Conservation (phyloP, 2,113 vertebrate genomes). For the Nanorana parkeri region DNA sequence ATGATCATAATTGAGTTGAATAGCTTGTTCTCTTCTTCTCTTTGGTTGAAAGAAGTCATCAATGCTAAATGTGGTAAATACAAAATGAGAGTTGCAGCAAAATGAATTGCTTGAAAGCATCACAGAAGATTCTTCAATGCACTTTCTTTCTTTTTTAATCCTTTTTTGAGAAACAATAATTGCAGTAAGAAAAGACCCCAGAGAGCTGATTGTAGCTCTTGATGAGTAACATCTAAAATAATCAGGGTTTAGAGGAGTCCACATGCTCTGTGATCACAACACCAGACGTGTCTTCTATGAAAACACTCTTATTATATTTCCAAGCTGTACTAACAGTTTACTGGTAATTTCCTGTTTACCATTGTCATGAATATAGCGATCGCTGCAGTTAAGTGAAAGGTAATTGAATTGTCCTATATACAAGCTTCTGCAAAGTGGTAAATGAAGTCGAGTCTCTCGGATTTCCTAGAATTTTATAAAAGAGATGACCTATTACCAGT, state of each 20-base stretch:
- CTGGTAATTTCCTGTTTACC: constrained; percentile 17
- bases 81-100: background rate
- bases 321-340: background rate
- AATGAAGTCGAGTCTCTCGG: background rate
- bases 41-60: too few species aligned
- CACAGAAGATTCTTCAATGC: too few species aligned
- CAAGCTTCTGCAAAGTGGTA: constrained; percentile 19
- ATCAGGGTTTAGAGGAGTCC: background rate
- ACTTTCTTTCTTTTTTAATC: too few species aligned
- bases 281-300: background rate
- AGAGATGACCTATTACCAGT: constrained; percentile 1
- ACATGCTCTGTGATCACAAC: background rate
- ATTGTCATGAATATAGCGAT: constrained; percentile 10
- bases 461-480: constrained; percentile 39
- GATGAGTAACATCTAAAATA: too few species aligned
- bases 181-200: too few species aligned
- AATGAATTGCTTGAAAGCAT: too few species aligned
- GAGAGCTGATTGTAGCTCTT: too few species aligned
- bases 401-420: constrained; percentile 15
- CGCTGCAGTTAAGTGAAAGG: background rate
- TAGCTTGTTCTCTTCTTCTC: too few species aligned
- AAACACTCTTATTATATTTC: constrained; percentile 23
- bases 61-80: too few species aligned
- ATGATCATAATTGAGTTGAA: too few species aligned
- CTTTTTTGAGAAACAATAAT: too few species aligned